Evolutionary conservation across 92 coral and sea anemone genomes (phyloP), one percentile per base, ranked within the genome.

Genomic region (Heteractis magnifica): DNA sequence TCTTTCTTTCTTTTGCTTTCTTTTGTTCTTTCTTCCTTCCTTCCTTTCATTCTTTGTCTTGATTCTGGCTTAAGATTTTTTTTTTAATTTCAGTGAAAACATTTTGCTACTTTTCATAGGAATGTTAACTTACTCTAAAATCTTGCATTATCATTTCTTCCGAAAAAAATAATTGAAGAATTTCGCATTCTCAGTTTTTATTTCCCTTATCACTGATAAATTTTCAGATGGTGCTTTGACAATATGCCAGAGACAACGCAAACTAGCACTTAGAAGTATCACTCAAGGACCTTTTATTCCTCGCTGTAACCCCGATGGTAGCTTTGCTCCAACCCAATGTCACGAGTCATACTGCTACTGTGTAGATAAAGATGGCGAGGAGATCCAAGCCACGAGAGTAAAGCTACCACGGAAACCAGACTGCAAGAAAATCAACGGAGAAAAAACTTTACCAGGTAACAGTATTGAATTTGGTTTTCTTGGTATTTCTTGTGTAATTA

Each of bases 341-440:
- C 92, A 91, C 53, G 94, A 90, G 8, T 79, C 92, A 10, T 81
- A 88, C 16, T 96, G 99, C 78, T 96, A 88, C 82, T 96, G 99
- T 83, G 92, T 95, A 21, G 88, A 91, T 77, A 86, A 82, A 73
- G 87, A 94, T 83, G 99, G 99, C 5, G 87, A 82, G 49, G 95
- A 94, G 82, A 82, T 90, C 53, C 89, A 79, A 12, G 98, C 95
- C 34, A 90, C 99, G 72, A 89, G 87, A 75, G 76, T 83, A 77
- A 86, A 56, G 64, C 86, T 77, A 50, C 98, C 95, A 6, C 86
- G 65, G 58, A 87, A 86, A 55, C 98, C 98, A 9, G 85, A 91
- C 84, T 93, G 97, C 84, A 77, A 56, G 55, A 77, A 64, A 82
- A 7, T 65, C 21, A 52, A 71, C 7, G 62, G 65, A n/a, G 34